Evolutionary conservation across 1,140 invertebrate genomes (phyloP).

Genomic region (Episyrphus balteatus): DNA sequence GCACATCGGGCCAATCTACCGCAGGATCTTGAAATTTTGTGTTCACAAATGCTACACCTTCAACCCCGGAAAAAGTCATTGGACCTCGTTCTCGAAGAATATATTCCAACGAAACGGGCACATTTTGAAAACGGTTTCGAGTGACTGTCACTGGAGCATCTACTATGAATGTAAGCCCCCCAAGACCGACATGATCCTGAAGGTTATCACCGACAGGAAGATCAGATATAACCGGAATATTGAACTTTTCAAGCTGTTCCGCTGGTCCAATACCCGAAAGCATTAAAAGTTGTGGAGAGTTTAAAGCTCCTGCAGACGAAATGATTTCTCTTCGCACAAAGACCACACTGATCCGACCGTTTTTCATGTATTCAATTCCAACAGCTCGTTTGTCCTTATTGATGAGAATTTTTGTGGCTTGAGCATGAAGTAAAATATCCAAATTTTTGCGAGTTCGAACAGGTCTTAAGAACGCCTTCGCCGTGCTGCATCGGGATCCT

Average conservation of each 20-base stretch:
- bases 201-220: conserved; percentile 71
- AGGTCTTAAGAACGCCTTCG: conserved; percentile 78
- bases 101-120: conserved; percentile 69
- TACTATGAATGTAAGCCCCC: conserved; percentile 69
- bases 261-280: conserved; percentile 75
- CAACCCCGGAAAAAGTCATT: conserved; percentile 69
- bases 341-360: conserved; percentile 51
- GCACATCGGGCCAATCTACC: conserved; percentile 70
- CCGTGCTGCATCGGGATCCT: conserved; percentile 77
- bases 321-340: conserved; percentile 65
- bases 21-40: conserved; percentile 65
- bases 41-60: conserved; percentile 74
- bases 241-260: conserved; percentile 62
- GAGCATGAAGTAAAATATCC: conserved; percentile 67
- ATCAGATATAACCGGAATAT: conserved; percentile 62
- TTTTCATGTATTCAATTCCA: conserved; percentile 62
- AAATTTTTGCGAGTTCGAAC: conserved; percentile 67
- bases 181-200: conserved; percentile 60
- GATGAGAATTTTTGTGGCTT: conserved; percentile 60
- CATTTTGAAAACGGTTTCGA: conserved; percentile 62
- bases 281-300: conserved; percentile 78
- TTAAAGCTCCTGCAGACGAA: conserved; percentile 68
- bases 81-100: conserved; percentile 67
- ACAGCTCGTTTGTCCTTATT: conserved; percentile 57
- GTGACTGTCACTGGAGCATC: conserved; percentile 70